These are phyloP conservation scores for Conger conger DNA, from an alignment of 2,113 vertebrate species.

Conservation along the genomic window DNA sequence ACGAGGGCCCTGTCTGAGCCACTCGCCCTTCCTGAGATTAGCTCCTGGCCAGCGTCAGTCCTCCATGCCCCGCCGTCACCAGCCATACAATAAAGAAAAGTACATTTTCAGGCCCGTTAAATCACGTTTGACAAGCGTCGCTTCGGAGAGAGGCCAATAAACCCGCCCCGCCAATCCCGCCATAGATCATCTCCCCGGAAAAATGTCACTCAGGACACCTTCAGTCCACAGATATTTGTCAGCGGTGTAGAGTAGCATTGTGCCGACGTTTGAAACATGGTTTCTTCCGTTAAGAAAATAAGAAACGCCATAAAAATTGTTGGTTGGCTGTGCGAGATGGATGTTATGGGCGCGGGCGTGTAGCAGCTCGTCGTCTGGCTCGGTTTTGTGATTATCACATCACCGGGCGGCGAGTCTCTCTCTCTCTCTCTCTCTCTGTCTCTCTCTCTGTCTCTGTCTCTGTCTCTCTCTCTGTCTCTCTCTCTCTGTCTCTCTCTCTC, in stretches of 20 bases:
- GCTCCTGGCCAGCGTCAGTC: slow-evolving; percentile 20
- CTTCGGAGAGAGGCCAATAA: neutral
- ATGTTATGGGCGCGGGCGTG: neutral
- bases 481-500: too few relatives aligned
- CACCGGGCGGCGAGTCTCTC: neutral
- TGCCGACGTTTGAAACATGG: neutral
- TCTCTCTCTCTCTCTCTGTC: too few relatives aligned
- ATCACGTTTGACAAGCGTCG: slow-evolving; percentile 27
- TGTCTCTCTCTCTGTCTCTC: neutral
- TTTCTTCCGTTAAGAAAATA: neutral
- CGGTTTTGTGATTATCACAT: neutral
- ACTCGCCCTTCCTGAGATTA: slow-evolving; percentile 22
- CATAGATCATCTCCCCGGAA: neutral
- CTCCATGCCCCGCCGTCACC: slow-evolving; percentile 7
- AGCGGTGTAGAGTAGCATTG: neutral
- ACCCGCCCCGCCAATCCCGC: neutral
- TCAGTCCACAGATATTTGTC: neutral
- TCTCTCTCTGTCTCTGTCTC: too few relatives aligned
- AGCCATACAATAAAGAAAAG: slow-evolving; percentile 24
- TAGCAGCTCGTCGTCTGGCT: neutral
- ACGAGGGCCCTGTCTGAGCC: neutral
- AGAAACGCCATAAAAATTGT: neutral
- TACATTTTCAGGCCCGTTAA: slow-evolving; percentile 30
- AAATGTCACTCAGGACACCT: neutral
- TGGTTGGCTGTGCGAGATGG: neutral